phyloP scores from a whole-genome alignment of 37 sponge, comb jelly and placozoan genomes.

The Chondrosia reniformis region DNA sequence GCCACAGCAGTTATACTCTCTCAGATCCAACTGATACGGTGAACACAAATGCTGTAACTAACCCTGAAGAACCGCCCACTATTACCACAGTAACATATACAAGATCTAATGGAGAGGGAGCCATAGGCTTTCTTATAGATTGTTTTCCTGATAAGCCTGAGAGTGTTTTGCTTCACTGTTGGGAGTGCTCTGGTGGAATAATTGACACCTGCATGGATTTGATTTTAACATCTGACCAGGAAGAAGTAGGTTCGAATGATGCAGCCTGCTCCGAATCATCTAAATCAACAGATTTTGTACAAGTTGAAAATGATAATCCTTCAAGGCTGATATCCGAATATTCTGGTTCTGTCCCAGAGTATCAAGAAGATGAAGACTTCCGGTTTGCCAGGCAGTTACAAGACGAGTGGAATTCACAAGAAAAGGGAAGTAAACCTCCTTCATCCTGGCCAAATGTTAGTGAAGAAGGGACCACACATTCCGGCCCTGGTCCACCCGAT shows the following conservation, averaged over 20 bases:
- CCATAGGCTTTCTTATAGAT: constrained; percentile 20
- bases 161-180: background rate
- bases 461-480: background rate
- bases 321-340: no score
- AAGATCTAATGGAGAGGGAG: no score
- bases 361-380: background rate
- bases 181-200: background rate
- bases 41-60: no score
- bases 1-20: no score
- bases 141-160: constrained; percentile 47
- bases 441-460: background rate
- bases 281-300: no score
- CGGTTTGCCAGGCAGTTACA: background rate
- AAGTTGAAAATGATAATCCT: no score
- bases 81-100: no score
- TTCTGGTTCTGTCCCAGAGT: background rate
- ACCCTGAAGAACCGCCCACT: no score
- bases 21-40: no score
- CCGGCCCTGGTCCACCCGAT: background rate
- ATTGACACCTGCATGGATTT: constrained; percentile 13
- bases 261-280: no score
- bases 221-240: background rate
- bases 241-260: background rate
- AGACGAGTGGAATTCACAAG: background rate
- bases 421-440: background rate